phyloP scores from a whole-genome alignment of 2,888 invertebrate species.

The Troilus luridus region DNA sequence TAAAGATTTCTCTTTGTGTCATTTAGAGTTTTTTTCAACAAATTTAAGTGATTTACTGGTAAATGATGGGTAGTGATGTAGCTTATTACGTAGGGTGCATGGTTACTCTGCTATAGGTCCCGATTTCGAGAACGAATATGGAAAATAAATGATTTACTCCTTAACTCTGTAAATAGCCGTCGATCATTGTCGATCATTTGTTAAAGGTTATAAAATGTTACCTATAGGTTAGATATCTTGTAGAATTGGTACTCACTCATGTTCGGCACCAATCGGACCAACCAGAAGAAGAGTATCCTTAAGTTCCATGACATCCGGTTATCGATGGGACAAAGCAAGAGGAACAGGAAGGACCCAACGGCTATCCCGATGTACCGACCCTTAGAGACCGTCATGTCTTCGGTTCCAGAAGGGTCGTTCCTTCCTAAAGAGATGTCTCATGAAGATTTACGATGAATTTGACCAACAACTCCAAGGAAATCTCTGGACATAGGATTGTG shows the following conservation, averaged over 20 bases:
- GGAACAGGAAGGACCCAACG: not conserved
- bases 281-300: not conserved
- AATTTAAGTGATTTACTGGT: no score
- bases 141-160: no score
- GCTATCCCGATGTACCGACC: not conserved
- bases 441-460: not conserved
- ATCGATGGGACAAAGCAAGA: not conserved
- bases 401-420: not conserved
- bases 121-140: no score
- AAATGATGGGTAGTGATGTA: no score
- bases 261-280: not conserved
- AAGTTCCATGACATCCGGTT: not conserved
- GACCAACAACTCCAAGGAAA: not conserved
- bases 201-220: not conserved
- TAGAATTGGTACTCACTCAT: not conserved
- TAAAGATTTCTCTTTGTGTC: no score
- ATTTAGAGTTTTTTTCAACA: no score
- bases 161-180: no score
- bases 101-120: no score
- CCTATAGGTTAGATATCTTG: not conserved
- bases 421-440: not conserved
- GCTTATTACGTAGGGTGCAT: no score
- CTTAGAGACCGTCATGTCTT: not conserved
- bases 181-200: not conserved
- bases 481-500: not conserved